Base-by-base conservation (phyloP, 2,113 vertebrate species). In the Phalacrocorax brasilianus region DNA sequence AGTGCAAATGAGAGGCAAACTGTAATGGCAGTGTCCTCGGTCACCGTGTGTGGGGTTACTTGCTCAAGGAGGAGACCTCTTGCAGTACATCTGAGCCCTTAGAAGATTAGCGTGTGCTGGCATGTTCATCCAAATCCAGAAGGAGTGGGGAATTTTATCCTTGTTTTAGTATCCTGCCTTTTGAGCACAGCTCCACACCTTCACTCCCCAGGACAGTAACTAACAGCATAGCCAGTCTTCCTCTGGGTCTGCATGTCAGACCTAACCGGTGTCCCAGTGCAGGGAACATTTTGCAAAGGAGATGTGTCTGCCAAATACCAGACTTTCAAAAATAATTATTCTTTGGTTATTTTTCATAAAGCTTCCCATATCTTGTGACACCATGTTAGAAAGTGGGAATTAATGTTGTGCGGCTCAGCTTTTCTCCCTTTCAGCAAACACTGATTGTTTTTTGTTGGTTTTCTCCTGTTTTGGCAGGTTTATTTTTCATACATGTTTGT, bases 381-480 rank as follows among this genome's bases (percentile, higher is more conserved):
- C 53, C 11, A 23, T 28, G 56, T 61, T 89, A 87, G 79, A 93
- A 84, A 72, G 76, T 63, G 62, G 83, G 84, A 95, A 93, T 91
- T 91, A 91, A 78, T 91, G 53, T 62, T 85, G 58, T 32, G 18
- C 58, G 13, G 4, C 70, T 82, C 76, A 70, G 77, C 35, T 82
- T 93, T 95, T 70, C 47, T 85, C 53, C 49, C 49, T 93, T 93
- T 91, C 85, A 89, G 75, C 66, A 86, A 93, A 77, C 55, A 55
- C 23, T 73, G 96, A 62, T 91, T 93, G 65, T 28, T 85, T 96
- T 84, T 81, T 75, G 70, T 85, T 92, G n/a, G 8, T 72, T 94
- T 89, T 96, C 53, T 88, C 81, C 65, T 76, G 66, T 74, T 84
- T 89, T 91, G 92, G 83, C 83, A 89, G 91, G 95, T 91, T 95